Evolutionary conservation across 2,888 invertebrate genomes (phyloP), one percentile per base, ranked within the genome.

Genomic region (Amiota mariae): DNA sequence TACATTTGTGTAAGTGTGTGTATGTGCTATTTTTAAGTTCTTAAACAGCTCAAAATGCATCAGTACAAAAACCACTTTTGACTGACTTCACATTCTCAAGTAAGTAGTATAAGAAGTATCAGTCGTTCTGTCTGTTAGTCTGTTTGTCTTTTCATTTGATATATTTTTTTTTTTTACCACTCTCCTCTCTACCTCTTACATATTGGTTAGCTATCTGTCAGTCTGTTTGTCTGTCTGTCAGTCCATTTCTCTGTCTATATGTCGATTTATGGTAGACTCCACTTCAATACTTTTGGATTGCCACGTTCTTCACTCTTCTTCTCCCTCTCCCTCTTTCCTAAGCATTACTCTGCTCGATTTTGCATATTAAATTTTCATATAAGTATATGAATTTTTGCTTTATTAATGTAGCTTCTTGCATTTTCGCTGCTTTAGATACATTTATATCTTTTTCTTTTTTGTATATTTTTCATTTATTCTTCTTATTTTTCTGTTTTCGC

Each of bases 391-490:
- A 51, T 78, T 77, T 80, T 80, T 77, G 78, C 51, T 59, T 68
- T 83, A 83, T 83, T 83, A 83, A 85, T 84, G 84, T 82, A 85
- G 20, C 56, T 36, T 70, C 11, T 46, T 56, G 54, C 15, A 24
- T 56, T 36, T 18, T 84, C 78, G 82, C 82, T 83, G 80, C 85
- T 36, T 85, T 82, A 85, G 84, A 82, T 84, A 85, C 85, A 82
- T 82, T 85, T 82, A 85, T 75, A 79, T 76, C 79, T 81, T 76
- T 36, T 49, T 36, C 36, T 72, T 75, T 68, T 72, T 74, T 73
- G 59, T 77, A 70, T 71, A 36, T 77, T 59, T 59, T 36, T 2
- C 36, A 59, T 59, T 59, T 20, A 59, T 59, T 8, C 9, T 70
- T 74, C 72, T 78, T 80, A 76, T 82, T 79, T 83, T 59, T 79